Evolutionary conservation across 2,888 invertebrate species (phyloP).

Genomic region (Cordylochernes scorpioides): DNA sequence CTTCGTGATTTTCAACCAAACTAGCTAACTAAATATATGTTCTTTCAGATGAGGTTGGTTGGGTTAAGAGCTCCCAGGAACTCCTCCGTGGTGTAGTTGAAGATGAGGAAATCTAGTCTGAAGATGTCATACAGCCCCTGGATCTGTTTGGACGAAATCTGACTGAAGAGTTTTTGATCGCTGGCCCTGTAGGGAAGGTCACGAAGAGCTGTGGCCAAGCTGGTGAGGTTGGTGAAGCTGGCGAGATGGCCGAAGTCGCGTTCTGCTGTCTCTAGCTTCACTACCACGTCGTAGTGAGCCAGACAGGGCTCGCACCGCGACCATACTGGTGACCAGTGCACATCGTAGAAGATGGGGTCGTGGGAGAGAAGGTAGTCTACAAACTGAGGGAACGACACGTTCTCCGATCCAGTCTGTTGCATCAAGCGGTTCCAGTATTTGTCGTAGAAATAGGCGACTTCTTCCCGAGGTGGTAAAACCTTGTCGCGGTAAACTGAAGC

Average conservation of each 20-base stretch:
- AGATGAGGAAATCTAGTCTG: conserved; percentile 38
- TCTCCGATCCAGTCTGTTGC: conserved; percentile 6
- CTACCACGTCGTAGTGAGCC: conserved; percentile 13
- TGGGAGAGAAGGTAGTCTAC: conserved; percentile 47
- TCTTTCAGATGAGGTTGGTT: too few species aligned
- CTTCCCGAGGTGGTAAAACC: conserved; percentile 7
- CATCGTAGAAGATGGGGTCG: conserved; percentile 39
- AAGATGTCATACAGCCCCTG: conserved; percentile 33
- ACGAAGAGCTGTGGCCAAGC: conserved; percentile 2
- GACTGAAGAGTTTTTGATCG: conserved; percentile 8
- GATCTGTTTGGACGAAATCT: conserved; percentile 8
- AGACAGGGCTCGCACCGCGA: conserved; percentile 54
- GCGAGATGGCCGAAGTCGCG: conserved; percentile 11
- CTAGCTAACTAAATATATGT: too few species aligned
- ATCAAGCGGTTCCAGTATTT: too few species aligned
- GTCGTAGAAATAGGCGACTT: conserved; percentile 11
- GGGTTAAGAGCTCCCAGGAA: too few species aligned
- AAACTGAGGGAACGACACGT: conserved; percentile 43
- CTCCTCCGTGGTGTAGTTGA: conserved; percentile 27
- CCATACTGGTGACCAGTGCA: conserved; percentile 64
- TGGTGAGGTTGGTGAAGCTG: conserved; percentile 3
- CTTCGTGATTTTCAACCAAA: too few species aligned
- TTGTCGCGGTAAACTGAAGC: conserved; percentile 14
- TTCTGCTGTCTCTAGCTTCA: conserved; percentile 26
- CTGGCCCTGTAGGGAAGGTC: conserved; percentile 1